phyloP scores from a whole-genome alignment of 2,888 invertebrate species.

The Dasypolia templi region DNA sequence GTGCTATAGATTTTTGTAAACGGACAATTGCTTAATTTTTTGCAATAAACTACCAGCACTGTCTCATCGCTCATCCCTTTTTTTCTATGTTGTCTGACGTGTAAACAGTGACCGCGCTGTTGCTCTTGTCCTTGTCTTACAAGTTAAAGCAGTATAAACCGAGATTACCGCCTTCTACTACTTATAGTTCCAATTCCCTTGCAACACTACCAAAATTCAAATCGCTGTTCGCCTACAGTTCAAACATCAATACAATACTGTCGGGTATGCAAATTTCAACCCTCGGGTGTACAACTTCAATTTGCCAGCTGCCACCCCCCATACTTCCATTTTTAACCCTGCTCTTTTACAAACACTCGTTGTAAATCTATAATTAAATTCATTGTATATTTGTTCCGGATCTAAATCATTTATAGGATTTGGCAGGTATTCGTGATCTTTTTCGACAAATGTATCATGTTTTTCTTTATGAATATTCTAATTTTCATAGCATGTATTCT shows the following conservation, averaged over 20 bases:
- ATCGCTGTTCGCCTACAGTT: constrained; percentile 46
- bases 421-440: constrained; percentile 1
- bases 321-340: constrained; percentile 67
- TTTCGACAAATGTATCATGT: background rate
- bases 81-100: too few relatives aligned
- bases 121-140: too few relatives aligned
- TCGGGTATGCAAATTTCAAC: constrained; percentile 83
- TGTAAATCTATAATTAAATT: constrained; percentile 61
- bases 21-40: too few relatives aligned
- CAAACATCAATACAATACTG: constrained; percentile 70
- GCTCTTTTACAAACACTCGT: constrained; percentile 45
- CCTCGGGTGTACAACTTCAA: constrained; percentile 81
- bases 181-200: constrained; percentile 4
- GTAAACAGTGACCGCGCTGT: too few relatives aligned
- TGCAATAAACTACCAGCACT: too few relatives aligned
- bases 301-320: constrained; percentile 79
- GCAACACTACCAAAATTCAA: background rate
- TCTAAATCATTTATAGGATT: constrained; percentile 41
- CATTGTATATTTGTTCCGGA: constrained; percentile 38
- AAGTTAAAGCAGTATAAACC: too few relatives aligned
- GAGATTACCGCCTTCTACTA: too few relatives aligned
- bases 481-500: background rate
- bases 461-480: background rate
- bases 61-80: too few relatives aligned
- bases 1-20: too few relatives aligned